phyloP scores from a whole-genome alignment of 2,113 vertebrate species.

The Anthoscopus minutus region DNA sequence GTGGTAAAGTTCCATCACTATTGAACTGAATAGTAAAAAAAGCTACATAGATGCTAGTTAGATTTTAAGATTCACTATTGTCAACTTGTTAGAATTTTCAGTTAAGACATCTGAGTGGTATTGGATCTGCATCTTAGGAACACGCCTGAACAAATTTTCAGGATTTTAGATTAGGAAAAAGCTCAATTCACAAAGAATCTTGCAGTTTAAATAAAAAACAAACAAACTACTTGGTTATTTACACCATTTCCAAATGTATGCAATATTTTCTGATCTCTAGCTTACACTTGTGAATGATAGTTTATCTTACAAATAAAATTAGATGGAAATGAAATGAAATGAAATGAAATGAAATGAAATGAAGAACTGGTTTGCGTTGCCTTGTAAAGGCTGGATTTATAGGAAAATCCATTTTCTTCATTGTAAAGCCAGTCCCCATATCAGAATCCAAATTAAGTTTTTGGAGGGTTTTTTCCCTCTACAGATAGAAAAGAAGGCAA shows the following conservation, averaged over 20 bases:
- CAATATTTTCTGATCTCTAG: neutral
- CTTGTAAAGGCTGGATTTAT: neutral
- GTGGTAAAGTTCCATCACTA: neutral
- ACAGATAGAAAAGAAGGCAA: neutral
- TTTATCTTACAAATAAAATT: neutral
- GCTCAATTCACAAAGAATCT: neutral
- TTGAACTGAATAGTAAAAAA: neutral
- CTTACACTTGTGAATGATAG: neutral
- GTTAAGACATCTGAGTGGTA: neutral
- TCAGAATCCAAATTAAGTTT: neutral
- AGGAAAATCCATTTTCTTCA: neutral
- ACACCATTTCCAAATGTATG: neutral
- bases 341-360: too few species aligned
- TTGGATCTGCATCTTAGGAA: neutral
- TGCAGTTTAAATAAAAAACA: neutral
- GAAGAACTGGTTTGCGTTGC: neutral
- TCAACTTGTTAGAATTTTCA: neutral
- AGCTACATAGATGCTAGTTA: neutral
- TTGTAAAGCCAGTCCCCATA: neutral
- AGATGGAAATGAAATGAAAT: neutral
- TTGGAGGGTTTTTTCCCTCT: accelerated
- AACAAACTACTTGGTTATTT: neutral
- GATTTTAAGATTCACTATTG: neutral
- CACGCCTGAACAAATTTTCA: neutral
- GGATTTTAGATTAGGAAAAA: neutral